Base-by-base conservation (phyloP, 64 coral and sea anemone genomes). In the Montipora capricornis region DNA sequence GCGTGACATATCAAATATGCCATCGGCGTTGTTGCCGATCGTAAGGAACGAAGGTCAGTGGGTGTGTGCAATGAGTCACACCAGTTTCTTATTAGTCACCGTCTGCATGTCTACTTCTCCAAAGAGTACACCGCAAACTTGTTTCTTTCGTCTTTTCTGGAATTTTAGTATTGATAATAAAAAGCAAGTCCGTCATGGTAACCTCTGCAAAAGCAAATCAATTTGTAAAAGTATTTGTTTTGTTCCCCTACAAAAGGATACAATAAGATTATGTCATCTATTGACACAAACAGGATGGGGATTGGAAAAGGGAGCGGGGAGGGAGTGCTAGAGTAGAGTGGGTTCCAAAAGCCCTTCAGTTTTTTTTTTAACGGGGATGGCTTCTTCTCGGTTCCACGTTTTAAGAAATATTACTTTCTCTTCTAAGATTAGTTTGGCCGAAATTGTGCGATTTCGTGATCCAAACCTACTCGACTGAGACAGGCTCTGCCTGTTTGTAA, bases 401-500 rank as follows among this genome's bases (percentile, higher is more conserved):
- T 51, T 6, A 50, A 12, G 15, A 11, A 73, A 86, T 49, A n/a
- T 29, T 50, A 44, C 7, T 68, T 49, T 17, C 44, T 59, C 1
- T 1, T n/a, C 44, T 37, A 44, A 8, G 3, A 3, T 86, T 50
- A 5, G 8, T 86, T 22, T 49, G 49, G 6, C 5, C 22, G 64
- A 73, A 20, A 37, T 5, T 14, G 37, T 15, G 19, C 6, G 62
- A 48, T 86, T 86, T 50, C 66, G 61, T 71, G 62, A 69, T 85
- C 13, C 6, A 71, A 47, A 48, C 45, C 82, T 19, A 78, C 11
- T 48, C 45, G 22, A 50, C 62, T 22, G 44, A 85, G 82, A 49
- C 82, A 86, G 37, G 82, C 82, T 73, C 44, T 20, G 22, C 17
- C 16, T 86, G 82, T 86, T 86, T 86, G 82, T 50, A 71, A 86